Percentiles rank a stretch among this genome's conserved stretches.
These are phyloP conservation scores for Lutraria lutraria DNA, from an alignment of 2,888 invertebrate genomes.

Conservation along the genomic window DNA sequence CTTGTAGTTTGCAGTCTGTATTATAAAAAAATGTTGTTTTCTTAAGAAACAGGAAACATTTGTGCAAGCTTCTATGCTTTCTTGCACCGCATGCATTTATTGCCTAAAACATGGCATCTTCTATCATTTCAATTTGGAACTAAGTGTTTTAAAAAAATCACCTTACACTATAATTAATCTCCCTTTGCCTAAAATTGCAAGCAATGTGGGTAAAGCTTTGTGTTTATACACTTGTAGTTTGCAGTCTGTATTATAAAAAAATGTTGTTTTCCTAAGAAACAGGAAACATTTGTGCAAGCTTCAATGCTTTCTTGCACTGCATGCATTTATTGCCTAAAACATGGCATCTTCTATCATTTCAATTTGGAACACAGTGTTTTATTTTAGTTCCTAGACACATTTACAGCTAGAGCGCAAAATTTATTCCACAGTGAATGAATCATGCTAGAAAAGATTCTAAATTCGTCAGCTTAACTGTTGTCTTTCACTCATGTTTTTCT, in stretches of 20 bases:
- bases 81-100: not conserved
- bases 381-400: not conserved
- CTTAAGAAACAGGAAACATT: not conserved
- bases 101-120: not conserved
- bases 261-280: too few relatives aligned
- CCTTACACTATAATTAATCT: too few relatives aligned
- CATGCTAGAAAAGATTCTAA: slow-evolving; percentile 3
- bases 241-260: too few relatives aligned
- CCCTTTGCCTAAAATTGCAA: too few relatives aligned
- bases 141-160: slow-evolving; percentile 7
- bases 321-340: slow-evolving; percentile 1
- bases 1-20: too few relatives aligned
- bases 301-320: not conserved
- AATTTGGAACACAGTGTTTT: not conserved
- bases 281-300: not conserved
- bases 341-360: slow-evolving; percentile 2
- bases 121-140: not conserved
- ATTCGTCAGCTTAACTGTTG: not conserved
- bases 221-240: too few relatives aligned
- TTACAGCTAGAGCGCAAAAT: not conserved
- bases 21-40: too few relatives aligned
- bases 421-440: not conserved
- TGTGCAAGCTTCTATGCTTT: not conserved
- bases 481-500: not conserved
- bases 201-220: too few relatives aligned